Percentiles rank a stretch among this genome's conserved stretches.
Conservation (phyloP, 2,797 vertebrate genomes). For the Spinus pinus region DNA sequence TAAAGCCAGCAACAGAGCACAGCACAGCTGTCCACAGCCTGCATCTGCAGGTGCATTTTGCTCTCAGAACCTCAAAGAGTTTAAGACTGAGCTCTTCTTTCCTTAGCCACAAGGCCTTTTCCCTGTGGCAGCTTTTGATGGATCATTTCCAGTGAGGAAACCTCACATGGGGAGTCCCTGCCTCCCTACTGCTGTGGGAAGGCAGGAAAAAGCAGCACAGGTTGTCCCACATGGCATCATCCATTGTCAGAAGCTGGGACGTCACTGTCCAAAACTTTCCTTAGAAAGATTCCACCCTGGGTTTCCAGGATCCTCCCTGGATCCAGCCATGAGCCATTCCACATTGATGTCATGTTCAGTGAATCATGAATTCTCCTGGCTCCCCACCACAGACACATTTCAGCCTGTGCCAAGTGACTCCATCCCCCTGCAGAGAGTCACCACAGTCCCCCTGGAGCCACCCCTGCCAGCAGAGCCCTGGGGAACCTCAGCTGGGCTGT, state of each 20-base stretch:
- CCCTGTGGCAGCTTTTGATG: neutral
- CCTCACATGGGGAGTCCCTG: accelerated
- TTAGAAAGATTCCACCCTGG: neutral
- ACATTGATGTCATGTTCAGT: accelerated
- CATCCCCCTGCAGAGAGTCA: neutral
- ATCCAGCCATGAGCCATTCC: neutral
- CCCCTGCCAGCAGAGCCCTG: neutral
- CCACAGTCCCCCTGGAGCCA: neutral
- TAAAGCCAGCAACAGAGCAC: neutral
- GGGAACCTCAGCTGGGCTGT: neutral
- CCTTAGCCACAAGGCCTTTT: neutral
- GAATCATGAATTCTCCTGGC: neutral
- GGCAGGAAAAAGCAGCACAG: neutral
- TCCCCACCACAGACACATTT: neutral
- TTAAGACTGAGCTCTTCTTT: neutral
- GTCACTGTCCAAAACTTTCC: neutral
- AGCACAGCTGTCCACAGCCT: neutral
- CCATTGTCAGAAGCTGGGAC: neutral
- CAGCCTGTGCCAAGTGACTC: neutral
- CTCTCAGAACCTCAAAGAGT: neutral
- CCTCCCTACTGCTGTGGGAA: accelerated
- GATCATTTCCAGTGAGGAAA: neutral
- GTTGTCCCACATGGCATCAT: neutral
- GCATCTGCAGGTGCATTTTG: neutral
- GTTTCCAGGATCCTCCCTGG: neutral